Evolutionary conservation across 2,113 vertebrate species (phyloP), one percentile per base, ranked within the genome.

Genomic region (Triplophysa rosa): DNA sequence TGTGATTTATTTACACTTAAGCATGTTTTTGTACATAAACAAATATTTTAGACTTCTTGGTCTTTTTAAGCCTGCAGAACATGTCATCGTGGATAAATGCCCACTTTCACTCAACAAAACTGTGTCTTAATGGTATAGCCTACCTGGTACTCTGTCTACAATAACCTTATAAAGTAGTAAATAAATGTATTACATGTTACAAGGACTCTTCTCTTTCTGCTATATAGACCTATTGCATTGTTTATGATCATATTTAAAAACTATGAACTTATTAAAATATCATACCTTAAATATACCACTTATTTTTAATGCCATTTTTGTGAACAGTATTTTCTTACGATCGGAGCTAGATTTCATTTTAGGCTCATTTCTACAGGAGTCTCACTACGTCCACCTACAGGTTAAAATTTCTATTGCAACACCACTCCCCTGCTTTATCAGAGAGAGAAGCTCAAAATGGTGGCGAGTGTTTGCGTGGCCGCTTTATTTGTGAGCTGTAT

Each of bases 381-480:
- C 61, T 79, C 70, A 54, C 58, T 67, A 65, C 29, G n/a, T 17
- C 67, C 74, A 78, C 24, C 78, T 75, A 61, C 40, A 67, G 78
- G 74, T 37, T 12, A 70, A 42, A 12, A 58, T 4, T 16, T 3
- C 5, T 45, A 71, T 45, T 59, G 17, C 47, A 29, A 42, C 5
- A 29, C 64, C 63, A 29, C 56, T 74, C 45, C 29, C 79, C 4
- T 33, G 0, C 69, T 24, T 52, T 70, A n/a, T n/a, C n/a, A n/a
- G 33, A 29, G 5, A 37, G 21, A 24, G 49, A 21, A 61, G 42
- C 74, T 80, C 76, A 84, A 84, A 82, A 84, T 84, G 83, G 83
- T 67, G 66, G 76, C 47, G 69, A 37, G 42, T 33, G 12, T 24
- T 23, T 72, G 7, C 33, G 16, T 40, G n/a, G n/a, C n/a, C 29